These are phyloP conservation scores for Heliocidaris erythrogramma DNA, from an alignment of 35 echinoderm and acorn worm species.

Conservation along the genomic window DNA sequence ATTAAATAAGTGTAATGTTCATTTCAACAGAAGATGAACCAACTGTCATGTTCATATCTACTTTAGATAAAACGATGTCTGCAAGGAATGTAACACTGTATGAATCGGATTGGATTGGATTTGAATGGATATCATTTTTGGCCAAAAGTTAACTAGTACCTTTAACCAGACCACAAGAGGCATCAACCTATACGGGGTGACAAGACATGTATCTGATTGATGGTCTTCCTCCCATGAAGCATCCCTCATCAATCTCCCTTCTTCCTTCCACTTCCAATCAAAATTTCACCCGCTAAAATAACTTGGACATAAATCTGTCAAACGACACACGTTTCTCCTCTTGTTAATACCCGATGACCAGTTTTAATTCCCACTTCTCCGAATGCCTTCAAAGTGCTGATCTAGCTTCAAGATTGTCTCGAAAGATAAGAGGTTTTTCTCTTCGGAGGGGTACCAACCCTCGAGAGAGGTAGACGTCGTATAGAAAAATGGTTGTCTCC, in stretches of 20 bases:
- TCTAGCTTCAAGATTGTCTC: background rate
- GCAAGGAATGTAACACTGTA: too few relatives aligned
- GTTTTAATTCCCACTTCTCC: background rate
- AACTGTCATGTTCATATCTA: too few relatives aligned
- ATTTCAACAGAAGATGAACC: too few relatives aligned
- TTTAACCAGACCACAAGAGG: background rate
- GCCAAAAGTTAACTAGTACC: background rate
- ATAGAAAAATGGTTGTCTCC: too few relatives aligned
- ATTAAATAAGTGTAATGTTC: too few relatives aligned
- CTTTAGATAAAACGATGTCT: background rate
- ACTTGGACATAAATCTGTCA: conserved; percentile 3
- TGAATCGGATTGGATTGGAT: too few relatives aligned
- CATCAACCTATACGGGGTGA: background rate
- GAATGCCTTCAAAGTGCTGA: background rate
- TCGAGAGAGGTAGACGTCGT: too few relatives aligned
- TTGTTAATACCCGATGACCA: conserved; percentile 2
- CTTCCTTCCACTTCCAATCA: background rate
- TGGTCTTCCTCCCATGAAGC: background rate
- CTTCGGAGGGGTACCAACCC: too few relatives aligned
- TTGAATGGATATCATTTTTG: too few relatives aligned
- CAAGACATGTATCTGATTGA: background rate
- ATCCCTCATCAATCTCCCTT: background rate
- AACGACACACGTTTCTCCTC: background rate
- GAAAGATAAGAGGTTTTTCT: too few relatives aligned
- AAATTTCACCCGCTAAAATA: background rate